Conservation (phyloP, 2,888 invertebrate genomes). For the Notodonta dromedarius region DNA sequence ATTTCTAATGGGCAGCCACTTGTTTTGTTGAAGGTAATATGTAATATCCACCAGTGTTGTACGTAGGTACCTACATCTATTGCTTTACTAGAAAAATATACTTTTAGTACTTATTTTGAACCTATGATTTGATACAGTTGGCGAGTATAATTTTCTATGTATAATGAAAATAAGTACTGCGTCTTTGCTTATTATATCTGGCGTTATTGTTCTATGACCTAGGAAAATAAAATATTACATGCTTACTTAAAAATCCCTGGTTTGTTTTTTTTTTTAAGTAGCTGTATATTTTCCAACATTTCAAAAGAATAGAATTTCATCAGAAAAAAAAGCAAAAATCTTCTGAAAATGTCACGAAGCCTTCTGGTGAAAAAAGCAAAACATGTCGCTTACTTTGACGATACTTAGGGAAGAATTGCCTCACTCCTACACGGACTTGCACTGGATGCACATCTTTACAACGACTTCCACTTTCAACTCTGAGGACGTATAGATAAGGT, state of each 20-base stretch:
- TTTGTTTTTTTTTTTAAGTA: no score
- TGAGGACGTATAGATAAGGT: slow-evolving; percentile 36
- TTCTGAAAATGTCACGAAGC: slow-evolving; percentile 19
- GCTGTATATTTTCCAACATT: neutral
- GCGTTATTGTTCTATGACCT: no score
- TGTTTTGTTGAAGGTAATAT: neutral
- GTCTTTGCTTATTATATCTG: no score
- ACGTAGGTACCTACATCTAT: no score
- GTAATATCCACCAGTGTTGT: no score
- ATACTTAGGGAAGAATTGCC: slow-evolving; percentile 74
- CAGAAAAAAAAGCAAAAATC: slow-evolving; percentile 2
- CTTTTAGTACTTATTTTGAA: no score
- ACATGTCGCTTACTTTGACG: slow-evolving; percentile 65
- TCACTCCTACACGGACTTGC: slow-evolving; percentile 69
- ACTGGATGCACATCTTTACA: slow-evolving; percentile 61
- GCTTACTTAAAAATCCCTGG: no score
- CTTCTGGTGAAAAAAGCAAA: slow-evolving; percentile 62
- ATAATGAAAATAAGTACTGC: no score
- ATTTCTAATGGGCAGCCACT: neutral
- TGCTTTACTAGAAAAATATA: neutral
- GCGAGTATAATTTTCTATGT: no score
- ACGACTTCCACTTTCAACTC: slow-evolving; percentile 27
- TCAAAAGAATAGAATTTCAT: neutral
- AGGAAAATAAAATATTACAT: no score
- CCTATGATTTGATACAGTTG: no score